Base-by-base conservation (phyloP, 2,113 vertebrate species). In the Clupea harengus region DNA sequence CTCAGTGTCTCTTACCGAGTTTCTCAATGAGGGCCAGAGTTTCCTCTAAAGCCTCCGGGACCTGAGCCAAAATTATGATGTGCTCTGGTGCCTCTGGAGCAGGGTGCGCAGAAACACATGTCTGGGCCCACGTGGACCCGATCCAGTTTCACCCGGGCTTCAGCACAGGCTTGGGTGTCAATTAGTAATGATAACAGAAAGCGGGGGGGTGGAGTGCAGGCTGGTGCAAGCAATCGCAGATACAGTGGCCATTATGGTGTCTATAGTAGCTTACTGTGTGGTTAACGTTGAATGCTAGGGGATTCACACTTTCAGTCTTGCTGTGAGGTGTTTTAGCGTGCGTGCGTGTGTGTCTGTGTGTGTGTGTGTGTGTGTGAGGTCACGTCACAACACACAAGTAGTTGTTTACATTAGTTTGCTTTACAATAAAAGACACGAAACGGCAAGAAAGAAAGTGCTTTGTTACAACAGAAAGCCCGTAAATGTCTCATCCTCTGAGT, bases 61-160 rank as follows among this genome's bases (percentile, higher is more conserved):
- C 47, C 64, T n/a, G 9, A 45, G 86, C 89, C 87, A 88, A 88
- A 88, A 89, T 85, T 87, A 90, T 88, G 84, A 90, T 88, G 87
- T 17, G 81, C 64, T 84, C 83, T 78, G 83, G 49, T 89, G 85
- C 81, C 86, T 87, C 84, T 85, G 60, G 75, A 84, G 67, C 82
- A 52, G 32, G 84, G 44, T 84, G 82, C 25, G 83, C 82, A 83
- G 80, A 39, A 88, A 84, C 83, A 83, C 82, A 88, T 54, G 49
- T 83, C 52, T 64, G 82, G 17, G 25, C 28, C 50, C 18, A 47
- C 25, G 15, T 86, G 86, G 84, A 81, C 44, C 20, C 10, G 45
- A 8, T 78, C 67, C 83, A 86, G 45, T 85, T 85, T 84, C 82
- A 88, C 54, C 78, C 82, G 81, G 83, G 84, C 67, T 54, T 47